Percentiles rank a stretch among this genome's conserved stretches.
Evolutionary conservation across 2,113 vertebrate genomes (phyloP).

Genomic region (Bubalus kerabau): DNA sequence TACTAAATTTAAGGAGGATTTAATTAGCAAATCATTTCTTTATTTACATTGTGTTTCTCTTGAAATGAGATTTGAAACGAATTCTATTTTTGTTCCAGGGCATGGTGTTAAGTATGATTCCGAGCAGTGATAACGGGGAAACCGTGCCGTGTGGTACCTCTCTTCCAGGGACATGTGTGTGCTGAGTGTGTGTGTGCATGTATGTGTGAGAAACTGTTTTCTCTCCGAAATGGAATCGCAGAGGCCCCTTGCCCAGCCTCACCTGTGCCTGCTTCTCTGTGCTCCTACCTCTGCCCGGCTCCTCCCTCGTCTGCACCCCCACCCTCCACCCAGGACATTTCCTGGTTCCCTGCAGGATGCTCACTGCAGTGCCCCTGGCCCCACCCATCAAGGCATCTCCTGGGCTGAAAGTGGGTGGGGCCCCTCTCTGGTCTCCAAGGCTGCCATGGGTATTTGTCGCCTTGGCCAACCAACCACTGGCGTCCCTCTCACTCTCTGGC

Average conservation of each 20-base stretch:
- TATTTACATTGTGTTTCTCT: background rate
- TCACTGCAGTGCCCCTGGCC: rapidly evolving
- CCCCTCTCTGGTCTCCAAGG: background rate
- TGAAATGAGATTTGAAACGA: background rate
- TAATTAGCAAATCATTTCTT: constrained; percentile 59
- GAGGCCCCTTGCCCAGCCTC: background rate
- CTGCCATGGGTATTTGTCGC: too few species aligned
- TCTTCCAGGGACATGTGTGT: rapidly evolving
- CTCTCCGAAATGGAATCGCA: background rate
- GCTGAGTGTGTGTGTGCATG: background rate
- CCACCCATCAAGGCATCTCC: too few species aligned
- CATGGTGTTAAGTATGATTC: background rate
- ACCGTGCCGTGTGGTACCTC: rapidly evolving
- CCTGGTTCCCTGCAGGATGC: background rate
- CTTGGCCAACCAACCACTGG: background rate
- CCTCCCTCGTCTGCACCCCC: background rate
- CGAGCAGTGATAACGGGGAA: background rate
- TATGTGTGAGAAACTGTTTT: background rate
- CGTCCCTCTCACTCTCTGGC: background rate
- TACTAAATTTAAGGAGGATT: constrained; percentile 68
- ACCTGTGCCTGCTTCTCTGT: rapidly evolving
- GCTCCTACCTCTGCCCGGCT: rapidly evolving
- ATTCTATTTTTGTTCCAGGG: background rate
- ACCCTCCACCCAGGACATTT: background rate
- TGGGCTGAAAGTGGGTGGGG: background rate